Evolutionary conservation across 1,140 invertebrate species (phyloP).

Genomic region (Anastatus disparis): DNA sequence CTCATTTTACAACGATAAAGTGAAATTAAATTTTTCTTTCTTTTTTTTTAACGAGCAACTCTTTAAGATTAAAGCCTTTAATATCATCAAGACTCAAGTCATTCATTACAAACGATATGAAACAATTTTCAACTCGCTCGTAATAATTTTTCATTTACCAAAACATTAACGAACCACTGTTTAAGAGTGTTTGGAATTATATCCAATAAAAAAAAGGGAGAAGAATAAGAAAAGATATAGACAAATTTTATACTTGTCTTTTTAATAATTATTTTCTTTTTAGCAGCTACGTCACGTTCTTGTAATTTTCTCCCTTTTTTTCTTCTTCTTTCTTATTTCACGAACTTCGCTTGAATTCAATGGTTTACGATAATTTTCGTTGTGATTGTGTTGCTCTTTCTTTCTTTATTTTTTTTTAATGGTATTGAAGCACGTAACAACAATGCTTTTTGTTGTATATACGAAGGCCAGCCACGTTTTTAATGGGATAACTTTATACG

Average conservation of each 20-base stretch:
- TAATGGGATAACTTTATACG: conserved; percentile 51
- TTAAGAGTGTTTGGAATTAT: no score
- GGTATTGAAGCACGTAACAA: conserved; percentile 46
- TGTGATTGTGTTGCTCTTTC: conserved; percentile 1
- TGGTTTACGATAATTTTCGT: background rate
- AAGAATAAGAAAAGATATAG: background rate
- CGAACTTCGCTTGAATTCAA: background rate
- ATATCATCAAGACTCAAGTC: background rate
- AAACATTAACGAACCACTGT: background rate
- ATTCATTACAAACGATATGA: background rate
- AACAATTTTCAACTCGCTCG: no score
- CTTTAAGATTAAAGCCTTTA: conserved; percentile 7
- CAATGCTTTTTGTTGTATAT: conserved; percentile 44
- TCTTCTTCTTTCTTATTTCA: background rate
- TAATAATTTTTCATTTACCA: conserved; percentile 8
- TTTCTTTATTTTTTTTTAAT: background rate
- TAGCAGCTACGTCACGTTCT: background rate
- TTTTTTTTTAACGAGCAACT: no score
- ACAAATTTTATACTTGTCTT: background rate
- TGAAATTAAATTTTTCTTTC: conserved; percentile 37
- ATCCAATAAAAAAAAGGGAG: background rate
- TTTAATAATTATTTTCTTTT: background rate
- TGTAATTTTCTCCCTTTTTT: background rate
- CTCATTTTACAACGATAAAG: background rate
- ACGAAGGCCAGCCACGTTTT: conserved; percentile 49